These are phyloP conservation scores for Hanleya hanleyi DNA, from an alignment of 2,888 invertebrate genomes.

Conservation along the genomic window DNA sequence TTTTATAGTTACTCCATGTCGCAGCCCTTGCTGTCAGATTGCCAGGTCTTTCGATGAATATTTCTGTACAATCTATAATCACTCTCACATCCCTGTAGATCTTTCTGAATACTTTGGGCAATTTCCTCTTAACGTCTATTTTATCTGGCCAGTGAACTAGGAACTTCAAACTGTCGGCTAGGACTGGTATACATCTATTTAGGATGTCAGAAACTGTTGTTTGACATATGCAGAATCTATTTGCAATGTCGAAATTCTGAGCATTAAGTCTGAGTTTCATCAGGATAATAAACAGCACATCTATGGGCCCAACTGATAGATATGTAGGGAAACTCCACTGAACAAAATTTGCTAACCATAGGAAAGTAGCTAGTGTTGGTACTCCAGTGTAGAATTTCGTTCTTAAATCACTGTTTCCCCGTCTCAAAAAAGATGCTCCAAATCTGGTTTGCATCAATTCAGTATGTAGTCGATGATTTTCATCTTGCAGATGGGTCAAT, in stretches of 20 bases:
- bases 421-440: not conserved
- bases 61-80: constrained; percentile 38
- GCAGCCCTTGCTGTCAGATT: constrained; percentile 24
- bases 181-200: constrained; percentile 13
- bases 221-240: constrained; percentile 11
- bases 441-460: too few species aligned
- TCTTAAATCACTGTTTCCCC: not conserved
- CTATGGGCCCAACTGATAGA: not conserved
- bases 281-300: constrained; percentile 17
- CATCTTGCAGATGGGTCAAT: too few species aligned
- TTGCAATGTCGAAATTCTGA: constrained; percentile 22
- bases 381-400: constrained; percentile 15
- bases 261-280: constrained; percentile 29
- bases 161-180: constrained; percentile 18
- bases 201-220: constrained; percentile 24
- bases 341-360: constrained; percentile 13
- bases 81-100: constrained; percentile 8
- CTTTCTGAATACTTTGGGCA: constrained; percentile 24
- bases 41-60: constrained; percentile 26
- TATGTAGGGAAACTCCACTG: not conserved
- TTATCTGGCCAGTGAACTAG: constrained; percentile 35
- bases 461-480: too few species aligned
- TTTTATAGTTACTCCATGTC: constrained; percentile 36
- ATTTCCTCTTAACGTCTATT: constrained; percentile 16
- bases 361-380: constrained; percentile 8